Conservation (phyloP, 2,888 invertebrate genomes). For the Therioaphis trifolii region DNA sequence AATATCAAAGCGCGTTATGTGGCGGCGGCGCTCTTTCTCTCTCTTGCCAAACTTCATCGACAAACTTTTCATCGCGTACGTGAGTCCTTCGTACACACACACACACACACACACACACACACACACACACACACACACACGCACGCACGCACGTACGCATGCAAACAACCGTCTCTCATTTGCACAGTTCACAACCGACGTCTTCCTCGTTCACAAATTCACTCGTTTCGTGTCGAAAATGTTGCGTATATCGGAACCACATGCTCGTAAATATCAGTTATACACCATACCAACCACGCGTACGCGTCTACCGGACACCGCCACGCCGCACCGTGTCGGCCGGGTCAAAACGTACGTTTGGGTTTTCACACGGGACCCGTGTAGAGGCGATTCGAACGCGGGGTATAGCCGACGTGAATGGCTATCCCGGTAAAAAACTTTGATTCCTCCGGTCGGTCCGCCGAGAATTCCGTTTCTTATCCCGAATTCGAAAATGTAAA, state of each 20-base stretch:
- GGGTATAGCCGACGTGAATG: neutral
- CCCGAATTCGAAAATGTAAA: neutral
- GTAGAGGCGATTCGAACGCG: no score
- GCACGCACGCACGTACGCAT: neutral
- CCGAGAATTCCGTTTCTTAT: no score
- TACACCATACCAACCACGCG: neutral
- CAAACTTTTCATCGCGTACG: conserved; percentile 59
- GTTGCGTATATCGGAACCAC: conserved; percentile 9
- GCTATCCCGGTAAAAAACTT: neutral
- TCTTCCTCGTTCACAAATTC: neutral
- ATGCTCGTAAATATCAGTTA: conserved; percentile 29
- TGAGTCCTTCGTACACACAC: conserved; percentile 30
- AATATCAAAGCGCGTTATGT: conserved; percentile 57
- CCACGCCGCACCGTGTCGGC: neutral
- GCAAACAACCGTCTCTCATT: neutral
- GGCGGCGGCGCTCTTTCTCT: conserved; percentile 39
- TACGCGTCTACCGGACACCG: neutral
- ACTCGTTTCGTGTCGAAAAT: neutral
- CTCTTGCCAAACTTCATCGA: conserved; percentile 61
- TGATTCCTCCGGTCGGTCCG: no score
- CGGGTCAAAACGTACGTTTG: neutral
- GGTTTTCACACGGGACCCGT: neutral
- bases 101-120: no score
- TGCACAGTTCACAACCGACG: neutral
- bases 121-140: conserved; percentile 20